Evolutionary conservation across 1,140 invertebrate genomes (phyloP), one percentile per base, ranked within the genome.

Genomic region (Penaeus vannamei): DNA sequence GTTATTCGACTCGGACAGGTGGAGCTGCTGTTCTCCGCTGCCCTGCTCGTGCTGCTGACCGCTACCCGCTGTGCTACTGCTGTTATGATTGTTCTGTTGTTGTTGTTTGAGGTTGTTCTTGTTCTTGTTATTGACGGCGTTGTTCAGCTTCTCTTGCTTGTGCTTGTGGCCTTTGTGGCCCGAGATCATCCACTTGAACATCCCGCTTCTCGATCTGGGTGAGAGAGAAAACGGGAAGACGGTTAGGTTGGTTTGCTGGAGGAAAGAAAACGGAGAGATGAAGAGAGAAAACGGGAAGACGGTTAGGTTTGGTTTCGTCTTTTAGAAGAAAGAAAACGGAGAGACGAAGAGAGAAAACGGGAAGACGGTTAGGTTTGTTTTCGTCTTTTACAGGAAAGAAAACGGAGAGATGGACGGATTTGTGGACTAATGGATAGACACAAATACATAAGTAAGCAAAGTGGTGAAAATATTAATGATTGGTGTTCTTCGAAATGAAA

Each of bases 171-270:
- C 82, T 60, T 84, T 84, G 60, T 89, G 87, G 53, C 87, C 87
- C 46, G 87, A 89, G 32, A 89, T 89, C 87, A 89, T 89, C 87
- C 87, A 89, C 83, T 89, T 89, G 87, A 89, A 89, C 87, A 89
- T 89, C 42, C 87, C 87, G 87, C 72, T 80, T n/a, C 87, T 66
- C 36, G 87, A 64, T 53, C 87, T 89, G 64, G 53, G 81, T 3
- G 32, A 29, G 10, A 42, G 61, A 32, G 10, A 60, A 20, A 19
- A 22, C 23, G n/a, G 42, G 2, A 29, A 69, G 8, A 22, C 26
- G 62, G 66, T 64, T 61, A 26, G n/a, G n/a, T 36, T 66, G 29
- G 20, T 32, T 19, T 85, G 19, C n/a, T 42, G 36, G 36, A 42
- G 36, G 36, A 42, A 42, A 42, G 36, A 42, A 42, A 42, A 42